Evolutionary conservation across 2,797 vertebrate genomes (phyloP).

Genomic region (Gila robusta): DNA sequence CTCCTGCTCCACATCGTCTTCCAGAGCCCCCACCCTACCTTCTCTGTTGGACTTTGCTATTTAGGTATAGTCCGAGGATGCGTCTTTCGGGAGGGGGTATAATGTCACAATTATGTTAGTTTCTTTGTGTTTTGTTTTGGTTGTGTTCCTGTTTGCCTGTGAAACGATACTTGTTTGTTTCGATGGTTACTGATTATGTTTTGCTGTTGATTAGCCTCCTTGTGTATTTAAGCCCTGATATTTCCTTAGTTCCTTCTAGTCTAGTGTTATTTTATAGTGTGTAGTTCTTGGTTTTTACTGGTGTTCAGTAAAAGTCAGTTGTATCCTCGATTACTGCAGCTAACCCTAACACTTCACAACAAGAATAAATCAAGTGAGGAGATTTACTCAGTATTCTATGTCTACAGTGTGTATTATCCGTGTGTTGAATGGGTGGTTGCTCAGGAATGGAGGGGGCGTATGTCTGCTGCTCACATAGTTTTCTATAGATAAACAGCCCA

Average conservation of each 20-base stretch:
- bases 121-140: too few species aligned
- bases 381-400: background rate
- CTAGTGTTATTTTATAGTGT: too few species aligned
- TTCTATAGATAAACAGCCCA: conserved; percentile 43
- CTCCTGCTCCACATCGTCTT: background rate
- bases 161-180: too few species aligned
- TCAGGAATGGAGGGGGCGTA: conserved; percentile 26
- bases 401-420: background rate
- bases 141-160: too few species aligned
- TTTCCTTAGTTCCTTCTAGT: too few species aligned
- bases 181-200: too few species aligned
- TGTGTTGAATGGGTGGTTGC: conserved; percentile 6
- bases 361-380: background rate
- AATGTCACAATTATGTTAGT: too few species aligned
- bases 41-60: background rate
- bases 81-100: too few species aligned
- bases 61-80: too few species aligned
- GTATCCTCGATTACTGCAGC: background rate
- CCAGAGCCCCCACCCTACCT: background rate
- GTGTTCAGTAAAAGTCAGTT: background rate
- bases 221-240: too few species aligned
- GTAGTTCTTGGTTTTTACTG: background rate
- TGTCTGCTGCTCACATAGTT: conserved; percentile 19
- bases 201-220: too few species aligned
- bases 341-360: background rate